Base-by-base conservation (phyloP, 64 coral and sea anemone genomes). In the Pocillopora verrucosa region DNA sequence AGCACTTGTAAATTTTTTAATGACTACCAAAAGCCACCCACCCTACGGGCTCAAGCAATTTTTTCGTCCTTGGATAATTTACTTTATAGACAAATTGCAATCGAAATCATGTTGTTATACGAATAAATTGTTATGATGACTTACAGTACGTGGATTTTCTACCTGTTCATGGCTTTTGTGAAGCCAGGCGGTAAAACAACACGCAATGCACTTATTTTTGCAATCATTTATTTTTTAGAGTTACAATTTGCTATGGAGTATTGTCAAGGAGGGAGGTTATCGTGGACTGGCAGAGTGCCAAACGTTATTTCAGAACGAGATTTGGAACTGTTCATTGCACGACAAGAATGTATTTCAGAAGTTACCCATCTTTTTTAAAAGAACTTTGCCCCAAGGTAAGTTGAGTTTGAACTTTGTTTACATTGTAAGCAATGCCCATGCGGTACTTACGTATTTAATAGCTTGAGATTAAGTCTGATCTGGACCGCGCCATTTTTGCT, bases 211-310 rank as follows among this genome's bases (percentile, higher is more conserved):
- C 58, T 69, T 75, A 12, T 19, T 56, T 59, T 58, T 58, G 36
- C 60, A 9, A 59, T 26, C 41, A n/a, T 63, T n/a, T 67, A 64
- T 61, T 1, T 15, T 60, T 4, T n/a, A 89, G 87, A 76, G 57
- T 78, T 89, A 89, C 69, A 24, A 78, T 14, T 62, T 62, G 24
- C 60, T 89, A n/a, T 45, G 38, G 75, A 34, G 11, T 37, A 89
- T 74, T 45, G 76, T 89, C 3, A 74, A 61, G 67, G 60, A 89
- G 58, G 87, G 87, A 36, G 87, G 73, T 26, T 59, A 89, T 22
- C 17, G 76, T 65, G 87, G 87, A 65, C n/a, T 89, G 63, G 15
- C 73, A 13, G 87, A 89, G 41, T 89, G 87, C n/a, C 76, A 69
- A 36, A 58, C 51, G 41, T 75, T 64, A 59, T 79, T 89, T 51